Conservation (phyloP, 1,140 invertebrate genomes). For the Zaprionus camerounensis region DNA sequence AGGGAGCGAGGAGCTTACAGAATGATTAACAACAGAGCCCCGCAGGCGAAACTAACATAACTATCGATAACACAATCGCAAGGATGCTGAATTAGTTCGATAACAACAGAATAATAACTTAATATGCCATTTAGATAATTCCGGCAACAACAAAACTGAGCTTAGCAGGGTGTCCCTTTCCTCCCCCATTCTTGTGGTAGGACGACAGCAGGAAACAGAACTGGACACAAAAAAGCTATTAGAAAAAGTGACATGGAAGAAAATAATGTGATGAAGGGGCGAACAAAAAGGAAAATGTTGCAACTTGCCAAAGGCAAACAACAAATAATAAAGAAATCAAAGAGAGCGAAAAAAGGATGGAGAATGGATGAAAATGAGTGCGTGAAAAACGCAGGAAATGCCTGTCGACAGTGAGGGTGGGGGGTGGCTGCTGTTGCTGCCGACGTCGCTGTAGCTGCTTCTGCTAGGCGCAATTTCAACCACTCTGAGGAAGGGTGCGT, state of each 20-base stretch:
- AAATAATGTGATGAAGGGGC: constrained; percentile 7
- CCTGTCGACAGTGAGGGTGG: constrained; percentile 18
- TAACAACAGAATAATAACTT: constrained; percentile 4
- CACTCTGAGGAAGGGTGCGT: constrained; percentile 50
- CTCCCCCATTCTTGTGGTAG: constrained; percentile 57
- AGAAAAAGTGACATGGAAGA: constrained; percentile 40
- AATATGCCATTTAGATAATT: constrained; percentile 32
- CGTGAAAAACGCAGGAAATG: constrained; percentile 55
- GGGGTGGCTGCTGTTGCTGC: constrained; percentile 3
- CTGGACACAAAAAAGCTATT: constrained; percentile 70
- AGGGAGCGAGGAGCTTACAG: background rate
- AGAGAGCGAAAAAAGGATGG: constrained; percentile 31
- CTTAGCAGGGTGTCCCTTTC: constrained; percentile 10
- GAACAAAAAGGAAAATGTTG: constrained; percentile 50
- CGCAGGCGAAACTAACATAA: background rate
- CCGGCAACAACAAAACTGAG: constrained; percentile 12
- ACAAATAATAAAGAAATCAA: constrained; percentile 43
- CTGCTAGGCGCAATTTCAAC: constrained; percentile 51
- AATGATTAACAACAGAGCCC: background rate
- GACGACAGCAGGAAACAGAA: constrained; percentile 42
- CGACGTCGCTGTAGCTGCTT: background rate
- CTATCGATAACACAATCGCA: background rate
- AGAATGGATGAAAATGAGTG: constrained; percentile 60
- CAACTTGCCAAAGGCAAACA: constrained; percentile 62
- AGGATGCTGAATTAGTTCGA: constrained; percentile 5